Conservation (phyloP, 2,113 vertebrate genomes). For the Lophura nycthemera region DNA sequence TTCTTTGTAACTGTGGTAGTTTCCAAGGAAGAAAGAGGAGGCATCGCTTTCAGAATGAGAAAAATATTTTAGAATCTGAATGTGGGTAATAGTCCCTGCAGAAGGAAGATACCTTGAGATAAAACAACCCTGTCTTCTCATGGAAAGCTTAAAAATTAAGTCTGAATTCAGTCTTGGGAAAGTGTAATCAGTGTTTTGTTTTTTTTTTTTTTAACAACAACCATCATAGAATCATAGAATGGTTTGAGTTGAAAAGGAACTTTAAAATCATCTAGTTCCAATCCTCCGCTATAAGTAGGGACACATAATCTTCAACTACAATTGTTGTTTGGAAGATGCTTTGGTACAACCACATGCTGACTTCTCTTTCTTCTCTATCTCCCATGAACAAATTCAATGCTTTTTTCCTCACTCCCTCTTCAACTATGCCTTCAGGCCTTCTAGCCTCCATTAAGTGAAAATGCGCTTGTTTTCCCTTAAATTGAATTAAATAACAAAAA, state of each 20-base stretch:
- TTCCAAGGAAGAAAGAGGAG: no score
- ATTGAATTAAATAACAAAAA: not conserved
- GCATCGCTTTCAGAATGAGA: no score
- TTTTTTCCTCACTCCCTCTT: not conserved
- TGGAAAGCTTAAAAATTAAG: not conserved
- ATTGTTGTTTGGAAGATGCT: not conserved
- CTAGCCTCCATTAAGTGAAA: not conserved
- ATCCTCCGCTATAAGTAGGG: no score
- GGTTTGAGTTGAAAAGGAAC: no score
- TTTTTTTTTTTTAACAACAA: not conserved
- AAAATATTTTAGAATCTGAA: not conserved
- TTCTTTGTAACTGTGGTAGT: no score
- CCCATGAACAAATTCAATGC: not conserved
- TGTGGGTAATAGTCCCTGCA: not conserved
- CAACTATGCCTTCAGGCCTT: not conserved
- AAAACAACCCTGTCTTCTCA: not conserved
- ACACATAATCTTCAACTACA: not conserved
- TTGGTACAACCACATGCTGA: accelerated
- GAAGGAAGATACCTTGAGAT: not conserved
- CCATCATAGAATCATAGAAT: no score
- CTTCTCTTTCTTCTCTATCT: not conserved
- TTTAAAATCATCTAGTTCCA: no score
- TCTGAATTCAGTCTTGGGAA: not conserved
- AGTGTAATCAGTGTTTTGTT: not conserved
- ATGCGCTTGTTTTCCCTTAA: not conserved